Evolutionary conservation across 2,888 invertebrate species (phyloP).

Genomic region (Amphimallon solstitiale): DNA sequence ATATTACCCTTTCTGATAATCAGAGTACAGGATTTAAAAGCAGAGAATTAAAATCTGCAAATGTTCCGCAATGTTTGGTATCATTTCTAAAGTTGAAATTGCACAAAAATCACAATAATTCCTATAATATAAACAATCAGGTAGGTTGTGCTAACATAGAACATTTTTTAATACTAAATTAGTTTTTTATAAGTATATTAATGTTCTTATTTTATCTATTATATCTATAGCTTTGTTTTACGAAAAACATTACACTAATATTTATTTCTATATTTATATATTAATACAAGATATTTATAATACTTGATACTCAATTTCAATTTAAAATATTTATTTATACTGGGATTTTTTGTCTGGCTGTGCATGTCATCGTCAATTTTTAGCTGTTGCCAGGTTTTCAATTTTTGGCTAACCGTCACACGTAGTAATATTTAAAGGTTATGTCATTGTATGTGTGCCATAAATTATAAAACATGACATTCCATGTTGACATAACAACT

Average conservation of each 20-base stretch:
- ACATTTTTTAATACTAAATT: not conserved
- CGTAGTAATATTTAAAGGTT: too few relatives aligned
- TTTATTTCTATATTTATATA: too few relatives aligned
- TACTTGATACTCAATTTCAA: too few relatives aligned
- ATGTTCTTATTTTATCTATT: not conserved
- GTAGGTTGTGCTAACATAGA: constrained; percentile 62
- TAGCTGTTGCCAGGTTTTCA: too few relatives aligned
- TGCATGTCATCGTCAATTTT: too few relatives aligned
- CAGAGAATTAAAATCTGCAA: constrained; percentile 83
- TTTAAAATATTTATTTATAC: too few relatives aligned
- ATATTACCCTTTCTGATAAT: constrained; percentile 83
- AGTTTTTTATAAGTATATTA: not conserved
- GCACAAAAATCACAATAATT: constrained; percentile 84
- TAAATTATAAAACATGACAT: too few relatives aligned
- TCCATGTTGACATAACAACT: too few relatives aligned
- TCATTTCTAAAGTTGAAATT: constrained; percentile 85
- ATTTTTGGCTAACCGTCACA: too few relatives aligned
- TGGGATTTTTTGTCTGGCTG: too few relatives aligned
- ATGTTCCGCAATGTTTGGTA: constrained; percentile 79
- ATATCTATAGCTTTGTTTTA: not conserved
- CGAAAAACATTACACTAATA: not conserved
- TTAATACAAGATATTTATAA: too few relatives aligned
- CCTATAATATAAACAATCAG: constrained; percentile 84
- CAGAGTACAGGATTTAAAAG: constrained; percentile 82
- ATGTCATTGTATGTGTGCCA: too few relatives aligned